Conservation (phyloP, 2,797 vertebrate genomes). For the Emys orbicularis region DNA sequence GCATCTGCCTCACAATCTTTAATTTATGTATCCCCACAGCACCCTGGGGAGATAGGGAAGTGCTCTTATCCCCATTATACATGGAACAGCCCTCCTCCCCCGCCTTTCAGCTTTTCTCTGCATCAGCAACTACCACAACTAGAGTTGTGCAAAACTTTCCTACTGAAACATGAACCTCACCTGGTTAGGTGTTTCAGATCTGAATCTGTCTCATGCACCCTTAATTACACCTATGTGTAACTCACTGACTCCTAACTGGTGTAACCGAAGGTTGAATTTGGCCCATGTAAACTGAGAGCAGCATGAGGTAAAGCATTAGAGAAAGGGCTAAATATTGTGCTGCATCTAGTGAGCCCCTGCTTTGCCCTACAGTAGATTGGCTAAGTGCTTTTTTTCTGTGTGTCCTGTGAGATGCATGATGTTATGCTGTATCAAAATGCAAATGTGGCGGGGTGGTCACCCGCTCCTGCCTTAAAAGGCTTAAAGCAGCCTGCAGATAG, state of each 20-base stretch:
- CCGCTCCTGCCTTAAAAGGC: no score
- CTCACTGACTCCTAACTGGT: neutral
- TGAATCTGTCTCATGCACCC: neutral
- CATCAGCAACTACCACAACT: neutral
- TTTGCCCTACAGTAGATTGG: neutral
- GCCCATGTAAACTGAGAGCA: slow-evolving; percentile 11
- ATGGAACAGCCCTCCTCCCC: neutral
- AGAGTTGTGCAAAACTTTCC: neutral
- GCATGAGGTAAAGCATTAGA: neutral
- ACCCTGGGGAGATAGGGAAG: no score
- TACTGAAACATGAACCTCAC: neutral
- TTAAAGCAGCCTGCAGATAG: no score
- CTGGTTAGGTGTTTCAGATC: neutral
- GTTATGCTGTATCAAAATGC: neutral
- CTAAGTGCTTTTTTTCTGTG: neutral
- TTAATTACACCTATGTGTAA: slow-evolving; percentile 10
- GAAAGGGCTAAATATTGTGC: slow-evolving; percentile 34
- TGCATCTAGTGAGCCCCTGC: slow-evolving; percentile 24
- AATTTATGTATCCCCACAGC: no score
- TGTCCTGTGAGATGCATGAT: neutral
- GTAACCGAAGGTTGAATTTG: neutral
- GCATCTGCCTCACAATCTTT: no score
- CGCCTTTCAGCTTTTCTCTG: neutral
- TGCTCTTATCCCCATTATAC: no score
- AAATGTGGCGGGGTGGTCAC: neutral